Percentiles rank a stretch among this genome's conserved stretches.
Conservation (phyloP, 2,113 vertebrate species). For the Ailuropoda melanoleuca region DNA sequence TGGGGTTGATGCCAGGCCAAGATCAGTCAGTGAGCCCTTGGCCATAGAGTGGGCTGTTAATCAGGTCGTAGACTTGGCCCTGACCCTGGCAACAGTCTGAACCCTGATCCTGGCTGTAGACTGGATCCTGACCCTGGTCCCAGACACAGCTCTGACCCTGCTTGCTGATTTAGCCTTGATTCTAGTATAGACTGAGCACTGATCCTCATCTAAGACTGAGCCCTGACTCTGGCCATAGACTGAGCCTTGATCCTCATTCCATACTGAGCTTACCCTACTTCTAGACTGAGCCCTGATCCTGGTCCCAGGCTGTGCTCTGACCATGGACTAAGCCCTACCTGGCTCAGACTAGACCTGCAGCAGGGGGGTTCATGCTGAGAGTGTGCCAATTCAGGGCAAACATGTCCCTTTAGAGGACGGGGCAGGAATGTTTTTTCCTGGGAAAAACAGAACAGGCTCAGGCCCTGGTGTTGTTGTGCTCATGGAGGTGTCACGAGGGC, state of each 20-base stretch:
- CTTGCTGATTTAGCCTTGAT: background rate
- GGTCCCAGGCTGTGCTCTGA: background rate
- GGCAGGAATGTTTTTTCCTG: background rate
- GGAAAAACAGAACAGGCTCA: background rate
- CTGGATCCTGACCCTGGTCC: background rate
- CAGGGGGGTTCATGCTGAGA: background rate
- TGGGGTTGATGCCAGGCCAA: background rate
- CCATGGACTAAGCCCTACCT: background rate
- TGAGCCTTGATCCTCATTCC: background rate
- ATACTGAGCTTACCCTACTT: background rate
- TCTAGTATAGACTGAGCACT: background rate
- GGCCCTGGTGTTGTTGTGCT: fast-evolving
- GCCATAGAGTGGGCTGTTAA: background rate
- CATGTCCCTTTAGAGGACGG: background rate
- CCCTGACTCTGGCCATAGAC: background rate
- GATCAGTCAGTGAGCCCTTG: background rate
- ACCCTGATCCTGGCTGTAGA: background rate
- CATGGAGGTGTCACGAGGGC: background rate
- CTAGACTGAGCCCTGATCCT: background rate
- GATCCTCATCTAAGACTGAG: background rate
- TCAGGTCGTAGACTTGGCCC: background rate
- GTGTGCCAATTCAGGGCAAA: background rate
- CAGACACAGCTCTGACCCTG: background rate
- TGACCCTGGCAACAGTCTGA: background rate
- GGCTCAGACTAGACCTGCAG: background rate